Percentiles rank a stretch among this genome's conserved stretches.
Evolutionary conservation across 2,888 invertebrate genomes (phyloP).

Genomic region (Diarsia dahlii): DNA sequence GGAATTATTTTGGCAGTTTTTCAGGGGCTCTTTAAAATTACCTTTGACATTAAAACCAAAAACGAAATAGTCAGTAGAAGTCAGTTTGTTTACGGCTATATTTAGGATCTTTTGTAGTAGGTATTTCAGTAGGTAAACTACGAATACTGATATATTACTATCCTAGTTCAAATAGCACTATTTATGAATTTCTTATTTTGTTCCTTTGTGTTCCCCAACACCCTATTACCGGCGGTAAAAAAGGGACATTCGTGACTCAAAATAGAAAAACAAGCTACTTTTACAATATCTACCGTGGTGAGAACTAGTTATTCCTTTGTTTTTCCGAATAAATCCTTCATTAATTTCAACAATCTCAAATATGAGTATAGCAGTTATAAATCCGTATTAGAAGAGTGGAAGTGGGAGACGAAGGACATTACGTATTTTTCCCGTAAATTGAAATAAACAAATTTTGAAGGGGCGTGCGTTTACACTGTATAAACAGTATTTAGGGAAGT

Average conservation of each 20-base stretch:
- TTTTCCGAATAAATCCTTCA: slow-evolving; percentile 1
- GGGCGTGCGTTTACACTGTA: slow-evolving; percentile 22
- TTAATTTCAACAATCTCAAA: slow-evolving; percentile 20
- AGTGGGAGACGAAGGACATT: slow-evolving; percentile 9
- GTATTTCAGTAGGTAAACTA: neutral
- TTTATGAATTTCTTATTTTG: slow-evolving; percentile 5
- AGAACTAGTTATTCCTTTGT: neutral
- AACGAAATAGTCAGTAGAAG: neutral
- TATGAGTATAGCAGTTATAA: slow-evolving; percentile 23
- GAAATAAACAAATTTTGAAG: slow-evolving; percentile 48
- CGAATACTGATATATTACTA: neutral
- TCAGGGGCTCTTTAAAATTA: neutral
- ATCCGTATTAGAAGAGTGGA: slow-evolving; percentile 26
- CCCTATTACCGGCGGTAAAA: neutral
- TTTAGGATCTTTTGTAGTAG: neutral
- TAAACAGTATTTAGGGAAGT: slow-evolving; percentile 17
- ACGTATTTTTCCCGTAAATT: slow-evolving; percentile 49
- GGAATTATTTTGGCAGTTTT: neutral
- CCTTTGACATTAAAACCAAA: too few relatives aligned
- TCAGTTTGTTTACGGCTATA: neutral
- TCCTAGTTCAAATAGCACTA: neutral
- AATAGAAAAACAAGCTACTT: neutral
- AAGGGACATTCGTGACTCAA: neutral
- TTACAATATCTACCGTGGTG: neutral
- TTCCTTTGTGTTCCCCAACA: neutral